Conservation (phyloP, 2,113 vertebrate species). For the Crocuta crocuta region DNA sequence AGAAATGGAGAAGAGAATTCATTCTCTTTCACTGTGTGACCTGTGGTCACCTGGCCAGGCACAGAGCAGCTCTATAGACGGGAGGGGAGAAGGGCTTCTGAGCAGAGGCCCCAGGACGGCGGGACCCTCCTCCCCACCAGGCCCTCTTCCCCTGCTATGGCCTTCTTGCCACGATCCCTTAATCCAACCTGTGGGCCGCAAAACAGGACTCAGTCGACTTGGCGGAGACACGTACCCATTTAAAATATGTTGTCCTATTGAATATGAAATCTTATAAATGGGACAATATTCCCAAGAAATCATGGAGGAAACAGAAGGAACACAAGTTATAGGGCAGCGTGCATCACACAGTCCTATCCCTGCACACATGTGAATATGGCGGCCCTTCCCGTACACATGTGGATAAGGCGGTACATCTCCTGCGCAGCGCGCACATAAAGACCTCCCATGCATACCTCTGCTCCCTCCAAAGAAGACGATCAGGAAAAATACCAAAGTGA, state of each 20-base stretch:
- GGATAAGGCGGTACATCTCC: accelerated
- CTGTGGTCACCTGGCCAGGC: accelerated
- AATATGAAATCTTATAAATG: not conserved
- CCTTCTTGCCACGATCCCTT: not conserved
- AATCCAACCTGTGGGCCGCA: accelerated
- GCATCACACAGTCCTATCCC: accelerated
- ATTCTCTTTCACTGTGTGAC: accelerated
- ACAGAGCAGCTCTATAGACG: accelerated
- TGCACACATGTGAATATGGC: accelerated
- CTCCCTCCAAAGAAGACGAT: not conserved
- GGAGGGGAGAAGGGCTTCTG: not conserved
- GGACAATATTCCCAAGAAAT: not conserved
- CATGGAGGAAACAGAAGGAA: not conserved
- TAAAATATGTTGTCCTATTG: no score
- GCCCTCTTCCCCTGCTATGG: accelerated
- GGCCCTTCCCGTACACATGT: accelerated
- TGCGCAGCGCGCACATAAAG: accelerated
- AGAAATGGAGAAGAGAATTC: constrained; percentile 33
- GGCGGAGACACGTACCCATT: not conserved
- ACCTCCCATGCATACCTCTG: accelerated
- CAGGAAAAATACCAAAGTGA: not conserved
- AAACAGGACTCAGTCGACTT: not conserved
- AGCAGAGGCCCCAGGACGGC: accelerated
- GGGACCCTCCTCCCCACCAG: accelerated
- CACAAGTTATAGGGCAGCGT: not conserved